Base-by-base conservation (phyloP, 2,797 vertebrate genomes). In the Peromyscus nudipes region DNA sequence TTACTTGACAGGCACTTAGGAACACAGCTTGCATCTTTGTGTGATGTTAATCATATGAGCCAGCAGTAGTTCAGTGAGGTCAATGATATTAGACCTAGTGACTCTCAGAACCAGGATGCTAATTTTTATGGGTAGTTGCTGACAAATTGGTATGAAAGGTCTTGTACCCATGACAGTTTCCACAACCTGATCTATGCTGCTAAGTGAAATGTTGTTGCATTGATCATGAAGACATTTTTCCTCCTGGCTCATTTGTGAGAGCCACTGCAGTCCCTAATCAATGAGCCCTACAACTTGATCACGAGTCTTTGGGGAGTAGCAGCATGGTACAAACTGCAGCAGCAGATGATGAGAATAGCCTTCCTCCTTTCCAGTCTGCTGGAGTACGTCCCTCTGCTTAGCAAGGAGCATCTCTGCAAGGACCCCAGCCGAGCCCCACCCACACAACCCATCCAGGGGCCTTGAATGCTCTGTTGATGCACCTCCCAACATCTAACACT, bases 211-310 rank as follows among this genome's bases (percentile, higher is more conserved):
- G 86, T 55, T 82, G 46, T 92, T 67, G 37, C 71, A 85, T 94
- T 85, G 91, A 94, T 97, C 85, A 69, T 84, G 65, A 87, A 92
- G 94, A 96, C 67, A 31, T 96, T 65, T 91, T 92, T 89, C 75
- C 90, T 96, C 91, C 93, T 40, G 69, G 84, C 88, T 96, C 84
- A 91, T 87, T 92, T 89, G 27, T 93, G 77, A 97, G 95, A 96
- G 65, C 94, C 81, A 34, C 88, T 88, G 67, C 93, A 89, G 0
- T 86, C 89, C 60, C 65, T 40, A 37, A 96, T 96, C 93, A 96
- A 27, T 91, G 73, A 93, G 67, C 62, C 91, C 0, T 75, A 46
- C 80, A 93, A 40, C 34, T 49, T 9, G 31, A 76, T n/a, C 62
- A 67, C 19, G 62, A 94, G 69, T 65, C 94, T 97, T 96, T 65